Conservation (phyloP, 2,797 vertebrate genomes). For the Dendrocincla fuliginosa region DNA sequence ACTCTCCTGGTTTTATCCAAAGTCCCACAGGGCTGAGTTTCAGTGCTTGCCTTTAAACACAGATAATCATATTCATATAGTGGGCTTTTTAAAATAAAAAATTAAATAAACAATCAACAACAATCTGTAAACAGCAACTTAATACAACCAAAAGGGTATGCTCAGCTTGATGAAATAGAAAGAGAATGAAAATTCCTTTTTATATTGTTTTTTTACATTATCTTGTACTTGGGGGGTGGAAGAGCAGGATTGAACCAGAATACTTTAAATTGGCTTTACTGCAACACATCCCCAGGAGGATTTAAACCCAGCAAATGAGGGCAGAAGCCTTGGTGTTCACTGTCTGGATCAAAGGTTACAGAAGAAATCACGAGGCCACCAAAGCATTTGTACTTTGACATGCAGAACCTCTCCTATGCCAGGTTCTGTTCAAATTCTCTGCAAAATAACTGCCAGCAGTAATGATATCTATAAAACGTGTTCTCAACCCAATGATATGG, state of each 20-base stretch:
- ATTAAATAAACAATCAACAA: background rate
- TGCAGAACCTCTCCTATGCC: background rate
- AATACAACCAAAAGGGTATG: background rate
- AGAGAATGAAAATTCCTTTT: background rate
- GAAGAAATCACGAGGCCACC: background rate
- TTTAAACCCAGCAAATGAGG: background rate
- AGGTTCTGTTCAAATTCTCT: background rate
- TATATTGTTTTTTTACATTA: background rate
- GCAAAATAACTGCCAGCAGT: background rate
- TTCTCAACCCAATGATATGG: background rate
- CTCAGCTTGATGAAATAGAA: background rate
- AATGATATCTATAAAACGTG: background rate
- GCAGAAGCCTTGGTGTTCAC: background rate
- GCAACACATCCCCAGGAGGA: background rate
- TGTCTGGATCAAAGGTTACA: background rate
- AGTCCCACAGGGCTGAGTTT: background rate
- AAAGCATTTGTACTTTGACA: background rate
- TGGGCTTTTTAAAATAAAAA: background rate
- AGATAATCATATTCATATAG: rapidly evolving
- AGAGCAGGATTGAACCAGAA: background rate
- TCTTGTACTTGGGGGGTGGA: background rate
- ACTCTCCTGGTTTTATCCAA: background rate
- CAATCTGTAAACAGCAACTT: background rate
- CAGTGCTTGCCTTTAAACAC: background rate
- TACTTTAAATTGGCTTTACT: background rate